Evolutionary conservation across 2,888 invertebrate genomes (phyloP).

Genomic region (Drosophila setosimentum): DNA sequence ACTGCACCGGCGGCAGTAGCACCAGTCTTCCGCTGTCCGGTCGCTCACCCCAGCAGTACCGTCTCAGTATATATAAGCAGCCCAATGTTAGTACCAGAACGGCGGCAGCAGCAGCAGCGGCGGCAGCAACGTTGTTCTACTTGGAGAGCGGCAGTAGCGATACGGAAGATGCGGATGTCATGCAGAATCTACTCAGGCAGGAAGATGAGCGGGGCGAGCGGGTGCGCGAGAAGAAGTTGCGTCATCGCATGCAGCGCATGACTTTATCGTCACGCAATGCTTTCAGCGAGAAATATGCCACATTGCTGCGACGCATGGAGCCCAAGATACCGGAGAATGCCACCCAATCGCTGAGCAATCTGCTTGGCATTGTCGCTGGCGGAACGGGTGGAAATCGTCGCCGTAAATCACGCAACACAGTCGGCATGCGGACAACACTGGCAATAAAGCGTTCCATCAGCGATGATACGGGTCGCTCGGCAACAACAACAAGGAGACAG

Average conservation of each 20-base stretch:
- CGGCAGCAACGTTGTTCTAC: conserved; percentile 69
- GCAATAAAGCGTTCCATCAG: conserved; percentile 82
- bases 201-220: conserved; percentile 88
- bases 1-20: conserved; percentile 84
- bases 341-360: conserved; percentile 86
- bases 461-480: conserved; percentile 68
- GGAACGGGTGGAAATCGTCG: conserved; percentile 45
- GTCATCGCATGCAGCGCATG: conserved; percentile 88
- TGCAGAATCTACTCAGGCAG: conserved; percentile 86
- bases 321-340: conserved; percentile 83
- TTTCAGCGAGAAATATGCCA: conserved; percentile 88
- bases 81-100: conserved; percentile 46
- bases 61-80: conserved; percentile 65
- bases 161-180: conserved; percentile 83
- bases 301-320: conserved; percentile 86
- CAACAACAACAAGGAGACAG: conserved; percentile 41
- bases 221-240: conserved; percentile 85
- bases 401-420: conserved; percentile 57
- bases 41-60: conserved; percentile 60
- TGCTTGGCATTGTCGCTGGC: conserved; percentile 82
- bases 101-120: conserved; percentile 59
- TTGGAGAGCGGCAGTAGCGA: conserved; percentile 69
- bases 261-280: conserved; percentile 88
- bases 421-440: conserved; percentile 44
- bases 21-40: conserved; percentile 54